Percentiles rank a stretch among this genome's conserved stretches.
These are phyloP conservation scores for Anas capensis DNA, from an alignment of 2,797 vertebrate genomes.

Conservation along the genomic window DNA sequence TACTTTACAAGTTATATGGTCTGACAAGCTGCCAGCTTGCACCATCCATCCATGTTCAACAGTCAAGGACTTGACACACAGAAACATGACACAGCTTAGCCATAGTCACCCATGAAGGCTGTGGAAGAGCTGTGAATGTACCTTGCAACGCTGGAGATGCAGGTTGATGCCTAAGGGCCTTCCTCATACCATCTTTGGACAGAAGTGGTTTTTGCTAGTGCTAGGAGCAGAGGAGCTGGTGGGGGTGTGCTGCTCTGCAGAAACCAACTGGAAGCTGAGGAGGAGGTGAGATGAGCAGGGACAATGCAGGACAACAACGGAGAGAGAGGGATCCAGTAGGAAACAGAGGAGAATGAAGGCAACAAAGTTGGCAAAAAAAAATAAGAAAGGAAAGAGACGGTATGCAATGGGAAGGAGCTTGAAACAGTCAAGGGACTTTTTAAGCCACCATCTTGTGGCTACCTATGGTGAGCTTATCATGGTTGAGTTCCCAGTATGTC, in stretches of 20 bases:
- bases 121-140: not conserved
- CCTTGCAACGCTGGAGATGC: not conserved
- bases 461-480: not conserved
- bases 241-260: not conserved
- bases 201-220: not conserved
- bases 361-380: not conserved
- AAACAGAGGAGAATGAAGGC: not conserved
- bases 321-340: not conserved
- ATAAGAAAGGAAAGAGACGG: not conserved
- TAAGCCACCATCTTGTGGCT: not conserved
- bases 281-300: not conserved
- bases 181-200: rapidly evolving
- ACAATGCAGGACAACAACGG: not conserved
- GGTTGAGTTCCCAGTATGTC: not conserved
- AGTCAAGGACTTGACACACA: not conserved
- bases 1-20: not conserved
- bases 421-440: not conserved
- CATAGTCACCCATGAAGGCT: not conserved
- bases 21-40: not conserved
- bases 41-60: not conserved
- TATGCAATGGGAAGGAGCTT: not conserved
- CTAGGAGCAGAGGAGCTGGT: not conserved
- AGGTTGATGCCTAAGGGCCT: not conserved
- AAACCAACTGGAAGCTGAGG: not conserved
- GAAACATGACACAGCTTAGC: not conserved